Evolutionary conservation across 2,888 invertebrate genomes (phyloP).

Genomic region (Heteromurus nitidus): DNA sequence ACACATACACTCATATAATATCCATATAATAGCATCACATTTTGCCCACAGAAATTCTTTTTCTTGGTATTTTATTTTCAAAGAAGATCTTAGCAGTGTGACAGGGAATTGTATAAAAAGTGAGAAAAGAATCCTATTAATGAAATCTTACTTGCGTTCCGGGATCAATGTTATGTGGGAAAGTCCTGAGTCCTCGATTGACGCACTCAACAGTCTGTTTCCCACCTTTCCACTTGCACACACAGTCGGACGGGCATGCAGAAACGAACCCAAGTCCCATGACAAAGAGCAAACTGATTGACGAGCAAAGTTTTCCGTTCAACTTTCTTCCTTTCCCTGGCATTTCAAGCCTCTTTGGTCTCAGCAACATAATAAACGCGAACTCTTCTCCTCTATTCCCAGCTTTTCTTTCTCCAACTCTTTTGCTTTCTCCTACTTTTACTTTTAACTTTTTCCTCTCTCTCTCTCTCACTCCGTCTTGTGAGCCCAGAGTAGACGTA

Average conservation of each 20-base stretch:
- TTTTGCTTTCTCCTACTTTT: conserved; percentile 14
- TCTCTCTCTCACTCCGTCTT: background rate
- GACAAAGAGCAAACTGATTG: conserved; percentile 66
- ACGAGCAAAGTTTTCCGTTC: conserved; percentile 65
- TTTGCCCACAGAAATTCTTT: too few species aligned
- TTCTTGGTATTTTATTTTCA: too few species aligned
- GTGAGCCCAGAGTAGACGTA: too few species aligned
- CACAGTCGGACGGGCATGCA: conserved; percentile 85
- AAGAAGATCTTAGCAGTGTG: too few species aligned
- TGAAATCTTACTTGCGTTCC: conserved; percentile 79
- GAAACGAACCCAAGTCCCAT: conserved; percentile 64
- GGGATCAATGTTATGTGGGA: conserved; percentile 87
- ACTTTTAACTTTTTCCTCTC: conserved; percentile 47
- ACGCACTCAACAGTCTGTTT: conserved; percentile 93
- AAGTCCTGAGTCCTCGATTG: conserved; percentile 84
- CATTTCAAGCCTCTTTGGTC: conserved; percentile 62
- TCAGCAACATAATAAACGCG: conserved; percentile 61
- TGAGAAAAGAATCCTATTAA: conserved; percentile 48
- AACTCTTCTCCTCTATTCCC: conserved; percentile 31
- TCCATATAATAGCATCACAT: too few species aligned
- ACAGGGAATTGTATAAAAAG: conserved; percentile 21
- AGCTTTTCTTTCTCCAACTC: conserved; percentile 3
- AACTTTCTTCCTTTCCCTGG: conserved; percentile 61
- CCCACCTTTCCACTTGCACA: conserved; percentile 94
- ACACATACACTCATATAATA: too few species aligned